Evolutionary conservation across 2,888 invertebrate species (phyloP).

Genomic region (Bimastos eiseni): DNA sequence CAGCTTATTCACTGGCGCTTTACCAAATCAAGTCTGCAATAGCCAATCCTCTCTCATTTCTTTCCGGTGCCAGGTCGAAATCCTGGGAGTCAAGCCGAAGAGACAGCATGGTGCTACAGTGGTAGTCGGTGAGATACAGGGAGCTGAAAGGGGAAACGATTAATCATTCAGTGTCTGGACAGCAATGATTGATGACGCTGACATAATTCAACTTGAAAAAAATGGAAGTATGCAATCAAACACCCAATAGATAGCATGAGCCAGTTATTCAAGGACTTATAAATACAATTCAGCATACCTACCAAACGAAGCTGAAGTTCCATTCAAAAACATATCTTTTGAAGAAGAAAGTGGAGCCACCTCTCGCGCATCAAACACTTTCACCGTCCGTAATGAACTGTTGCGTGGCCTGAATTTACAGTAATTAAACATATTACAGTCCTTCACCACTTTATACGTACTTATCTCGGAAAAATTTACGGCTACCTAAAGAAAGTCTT

Average conservation of each 20-base stretch:
- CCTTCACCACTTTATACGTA: background rate
- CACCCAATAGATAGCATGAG: too few species aligned
- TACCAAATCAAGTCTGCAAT: too few species aligned
- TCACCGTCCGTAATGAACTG: constrained; percentile 22
- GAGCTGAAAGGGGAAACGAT: too few species aligned
- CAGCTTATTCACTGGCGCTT: too few species aligned
- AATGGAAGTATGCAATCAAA: too few species aligned
- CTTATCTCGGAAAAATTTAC: background rate
- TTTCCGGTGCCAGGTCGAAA: too few species aligned
- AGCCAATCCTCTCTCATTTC: too few species aligned
- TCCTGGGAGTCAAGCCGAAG: too few species aligned
- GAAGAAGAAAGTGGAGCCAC: constrained; percentile 72
- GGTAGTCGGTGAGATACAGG: too few species aligned
- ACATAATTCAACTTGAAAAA: too few species aligned
- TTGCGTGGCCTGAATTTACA: constrained; percentile 27
- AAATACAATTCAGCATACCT: background rate
- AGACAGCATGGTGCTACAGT: too few species aligned
- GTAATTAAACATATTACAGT: background rate
- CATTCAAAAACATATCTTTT: constrained; percentile 65
- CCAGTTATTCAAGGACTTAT: background rate
- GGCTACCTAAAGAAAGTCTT: background rate
- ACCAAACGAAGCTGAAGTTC: constrained; percentile 29
- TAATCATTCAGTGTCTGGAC: background rate
- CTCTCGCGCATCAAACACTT: constrained; percentile 66
- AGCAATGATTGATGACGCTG: background rate